phyloP scores from a whole-genome alignment of 1,140 invertebrate genomes.

The Lordiphosa collinella region DNA sequence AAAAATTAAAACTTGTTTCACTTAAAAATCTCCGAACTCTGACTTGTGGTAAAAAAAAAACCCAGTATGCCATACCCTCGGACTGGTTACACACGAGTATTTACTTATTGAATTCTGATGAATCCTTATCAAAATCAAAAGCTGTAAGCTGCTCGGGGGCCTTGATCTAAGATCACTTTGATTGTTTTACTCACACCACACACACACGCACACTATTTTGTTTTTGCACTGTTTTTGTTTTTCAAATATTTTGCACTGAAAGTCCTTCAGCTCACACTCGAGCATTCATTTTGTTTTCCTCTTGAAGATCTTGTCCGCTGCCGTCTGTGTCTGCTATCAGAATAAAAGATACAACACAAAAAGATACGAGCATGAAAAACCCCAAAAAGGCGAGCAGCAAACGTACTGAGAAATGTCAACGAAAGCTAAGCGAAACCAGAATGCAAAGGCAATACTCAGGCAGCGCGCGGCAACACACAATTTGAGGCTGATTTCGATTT shows the following conservation, averaged over 20 bases:
- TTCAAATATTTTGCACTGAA: slow-evolving; percentile 33
- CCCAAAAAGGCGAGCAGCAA: background rate
- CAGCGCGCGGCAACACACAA: slow-evolving; percentile 25
- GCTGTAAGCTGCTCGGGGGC: background rate
- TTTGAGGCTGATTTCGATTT: slow-evolving; percentile 6
- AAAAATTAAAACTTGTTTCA: slow-evolving; percentile 27
- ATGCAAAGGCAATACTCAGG: slow-evolving; percentile 9
- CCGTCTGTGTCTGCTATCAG: slow-evolving; percentile 30
- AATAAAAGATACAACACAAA: slow-evolving; percentile 8
- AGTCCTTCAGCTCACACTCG: slow-evolving; percentile 28
- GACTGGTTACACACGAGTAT: too few relatives aligned
- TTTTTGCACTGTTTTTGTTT: slow-evolving; percentile 19
- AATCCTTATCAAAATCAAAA: slow-evolving; percentile 25
- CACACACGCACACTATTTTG: too few relatives aligned
- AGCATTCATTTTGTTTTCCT: slow-evolving; percentile 15
- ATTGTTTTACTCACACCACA: slow-evolving; percentile 14
- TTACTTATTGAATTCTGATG: background rate
- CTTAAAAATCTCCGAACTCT: slow-evolving; percentile 17
- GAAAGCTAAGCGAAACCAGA: too few relatives aligned
- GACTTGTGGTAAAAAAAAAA: slow-evolving; percentile 8
- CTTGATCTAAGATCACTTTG: background rate
- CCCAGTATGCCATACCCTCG: background rate
- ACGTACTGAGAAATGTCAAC: too few relatives aligned
- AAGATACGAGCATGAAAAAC: slow-evolving; percentile 8
- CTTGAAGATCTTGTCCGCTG: slow-evolving; percentile 15